These are phyloP conservation scores for roundworm (Caenorhabditis elegans) DNA, from an alignment of 1,140 invertebrate genomes.

Conservation along the genomic window WBcel235 BX284605.5:12022001-12022500, in stretches of 20 bases:
- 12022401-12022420: constrained; percentile 60
- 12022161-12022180: constrained; percentile 53
- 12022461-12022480: constrained; percentile 59
- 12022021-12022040: constrained; percentile 52
- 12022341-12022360: constrained; percentile 81
- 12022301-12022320: constrained; percentile 10
- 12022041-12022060: constrained; percentile 35
- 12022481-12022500: constrained; percentile 53
- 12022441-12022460: constrained; percentile 53
- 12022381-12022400: constrained; percentile 63
- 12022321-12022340: constrained; percentile 70
- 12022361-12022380: constrained; percentile 70
- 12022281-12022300: constrained; percentile 53
- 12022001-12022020: constrained; percentile 51
- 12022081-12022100: constrained; percentile 44
- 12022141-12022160: constrained; percentile 58
- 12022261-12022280: constrained; percentile 59
- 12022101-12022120: constrained; percentile 43
- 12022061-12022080: constrained; percentile 53
- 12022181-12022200: constrained; percentile 53
- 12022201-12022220: constrained; percentile 48
- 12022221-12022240: constrained; percentile 56
- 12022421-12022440: constrained; percentile 54
- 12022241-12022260: constrained; percentile 61
- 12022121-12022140: not conserved